Conservation (phyloP, 2,888 invertebrate genomes). For the Asteroscopus sphinx region DNA sequence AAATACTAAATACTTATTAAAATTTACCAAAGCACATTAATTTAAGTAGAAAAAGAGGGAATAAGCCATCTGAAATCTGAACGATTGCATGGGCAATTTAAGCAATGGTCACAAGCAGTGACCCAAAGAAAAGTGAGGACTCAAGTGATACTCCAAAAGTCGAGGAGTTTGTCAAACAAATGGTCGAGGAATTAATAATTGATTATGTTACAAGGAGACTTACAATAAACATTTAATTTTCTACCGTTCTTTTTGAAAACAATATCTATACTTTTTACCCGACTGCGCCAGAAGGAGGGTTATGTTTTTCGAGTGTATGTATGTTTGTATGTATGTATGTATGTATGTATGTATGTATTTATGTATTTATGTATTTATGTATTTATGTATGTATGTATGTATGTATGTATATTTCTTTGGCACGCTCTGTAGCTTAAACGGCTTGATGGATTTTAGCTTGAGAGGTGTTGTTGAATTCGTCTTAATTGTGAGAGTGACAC, state of each 20-base stretch:
- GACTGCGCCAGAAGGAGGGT: not conserved
- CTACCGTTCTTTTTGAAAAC: not conserved
- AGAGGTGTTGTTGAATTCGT: too few relatives aligned
- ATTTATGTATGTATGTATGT: too few relatives aligned
- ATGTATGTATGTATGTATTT: too few relatives aligned
- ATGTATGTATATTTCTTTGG: too few relatives aligned
- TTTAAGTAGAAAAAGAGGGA: not conserved
- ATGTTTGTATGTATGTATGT: too few relatives aligned
- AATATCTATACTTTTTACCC: not conserved
- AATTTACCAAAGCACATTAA: too few relatives aligned
- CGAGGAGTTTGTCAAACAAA: conserved; percentile 15
- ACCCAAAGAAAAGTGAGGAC: conserved; percentile 33
- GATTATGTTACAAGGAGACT: not conserved
- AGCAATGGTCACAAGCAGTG: conserved; percentile 41
- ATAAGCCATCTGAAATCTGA: conserved; percentile 16
- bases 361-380: too few relatives aligned
- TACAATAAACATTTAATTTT: not conserved
- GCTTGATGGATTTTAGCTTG: too few relatives aligned
- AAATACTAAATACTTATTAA: too few relatives aligned
- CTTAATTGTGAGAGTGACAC: too few relatives aligned
- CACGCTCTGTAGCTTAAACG: too few relatives aligned
- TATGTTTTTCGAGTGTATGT: too few relatives aligned
- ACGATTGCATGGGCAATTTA: conserved; percentile 27
- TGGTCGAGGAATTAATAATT: not conserved
- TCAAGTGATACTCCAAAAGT: conserved; percentile 23